phyloP scores from a whole-genome alignment of 2,113 vertebrate species.

The Boleophthalmus pectinirostris region DNA sequence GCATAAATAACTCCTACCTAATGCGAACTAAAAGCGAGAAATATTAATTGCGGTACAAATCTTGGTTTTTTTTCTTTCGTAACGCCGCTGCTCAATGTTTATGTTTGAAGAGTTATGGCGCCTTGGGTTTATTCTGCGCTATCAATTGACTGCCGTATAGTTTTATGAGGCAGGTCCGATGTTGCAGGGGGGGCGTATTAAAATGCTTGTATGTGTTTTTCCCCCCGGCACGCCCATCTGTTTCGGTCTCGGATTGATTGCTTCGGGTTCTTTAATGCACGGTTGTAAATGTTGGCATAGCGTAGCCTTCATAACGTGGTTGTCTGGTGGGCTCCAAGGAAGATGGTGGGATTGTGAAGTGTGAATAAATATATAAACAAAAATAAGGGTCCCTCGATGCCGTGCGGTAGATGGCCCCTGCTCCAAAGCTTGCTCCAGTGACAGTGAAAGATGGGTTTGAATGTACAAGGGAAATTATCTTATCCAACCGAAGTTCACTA shows the following conservation, averaged over 20 bases:
- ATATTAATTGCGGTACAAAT: conserved; percentile 53
- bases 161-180: conserved; percentile 46
- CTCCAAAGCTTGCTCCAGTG: no score
- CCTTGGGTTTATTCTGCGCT: conserved; percentile 35
- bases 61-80: conserved; percentile 14
- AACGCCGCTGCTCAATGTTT: conserved; percentile 20
- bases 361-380: neutral
- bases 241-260: conserved; percentile 16
- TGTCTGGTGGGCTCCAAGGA: neutral
- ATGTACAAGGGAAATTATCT: no score
- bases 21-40: conserved; percentile 41
- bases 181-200: conserved; percentile 41
- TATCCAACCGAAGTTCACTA: no score
- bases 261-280: neutral
- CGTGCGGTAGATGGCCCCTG: no score
- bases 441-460: no score
- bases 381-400: neutral
- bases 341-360: neutral
- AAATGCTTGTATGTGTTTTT: conserved; percentile 39
- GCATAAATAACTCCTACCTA: conserved; percentile 23
- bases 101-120: conserved; percentile 35
- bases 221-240: conserved; percentile 25
- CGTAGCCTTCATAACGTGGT: neutral
- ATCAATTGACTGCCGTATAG: conserved; percentile 37
- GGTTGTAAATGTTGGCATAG: neutral